phyloP scores from a whole-genome alignment of 2,888 invertebrate genomes.

The Monochamus alternatus region DNA sequence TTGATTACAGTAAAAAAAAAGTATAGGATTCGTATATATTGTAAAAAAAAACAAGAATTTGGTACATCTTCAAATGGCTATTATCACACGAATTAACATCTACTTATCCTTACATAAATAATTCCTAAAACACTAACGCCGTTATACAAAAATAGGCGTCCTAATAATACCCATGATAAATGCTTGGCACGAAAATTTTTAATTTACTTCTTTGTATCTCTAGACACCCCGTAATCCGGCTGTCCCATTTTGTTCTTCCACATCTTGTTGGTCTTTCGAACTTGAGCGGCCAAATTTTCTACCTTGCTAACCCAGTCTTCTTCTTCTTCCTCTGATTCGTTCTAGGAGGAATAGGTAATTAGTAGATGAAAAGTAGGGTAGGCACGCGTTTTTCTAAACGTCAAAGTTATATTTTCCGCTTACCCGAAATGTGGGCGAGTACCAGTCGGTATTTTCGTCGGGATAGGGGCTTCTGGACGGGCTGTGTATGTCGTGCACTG shows the following conservation, averaged over 20 bases:
- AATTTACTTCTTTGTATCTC: constrained; percentile 54
- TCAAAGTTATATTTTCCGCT: background rate
- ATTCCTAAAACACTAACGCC: constrained; percentile 32
- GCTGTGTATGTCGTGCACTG: constrained; percentile 53
- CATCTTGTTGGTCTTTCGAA: constrained; percentile 58
- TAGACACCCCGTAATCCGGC: constrained; percentile 54
- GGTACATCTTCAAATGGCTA: constrained; percentile 7
- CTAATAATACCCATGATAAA: constrained; percentile 12
- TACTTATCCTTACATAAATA: constrained; percentile 24
- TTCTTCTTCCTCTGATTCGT: constrained; percentile 57
- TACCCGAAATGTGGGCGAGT: constrained; percentile 60
- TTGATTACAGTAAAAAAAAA: background rate
- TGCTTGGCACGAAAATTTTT: constrained; percentile 1
- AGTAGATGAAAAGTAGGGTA: background rate
- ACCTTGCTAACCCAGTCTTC: constrained; percentile 60
- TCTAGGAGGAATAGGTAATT: constrained; percentile 45
- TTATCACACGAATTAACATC: constrained; percentile 32
- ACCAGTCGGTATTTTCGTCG: constrained; percentile 58
- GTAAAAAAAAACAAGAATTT: constrained; percentile 33
- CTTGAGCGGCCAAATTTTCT: constrained; percentile 59
- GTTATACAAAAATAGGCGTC: constrained; percentile 18
- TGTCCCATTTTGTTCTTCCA: constrained; percentile 58
- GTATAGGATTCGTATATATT: constrained; percentile 19
- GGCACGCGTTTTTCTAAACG: background rate
- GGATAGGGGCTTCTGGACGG: constrained; percentile 56